Evolutionary conservation across 2,113 vertebrate species (phyloP).

Genomic region (Nanger granti): DNA sequence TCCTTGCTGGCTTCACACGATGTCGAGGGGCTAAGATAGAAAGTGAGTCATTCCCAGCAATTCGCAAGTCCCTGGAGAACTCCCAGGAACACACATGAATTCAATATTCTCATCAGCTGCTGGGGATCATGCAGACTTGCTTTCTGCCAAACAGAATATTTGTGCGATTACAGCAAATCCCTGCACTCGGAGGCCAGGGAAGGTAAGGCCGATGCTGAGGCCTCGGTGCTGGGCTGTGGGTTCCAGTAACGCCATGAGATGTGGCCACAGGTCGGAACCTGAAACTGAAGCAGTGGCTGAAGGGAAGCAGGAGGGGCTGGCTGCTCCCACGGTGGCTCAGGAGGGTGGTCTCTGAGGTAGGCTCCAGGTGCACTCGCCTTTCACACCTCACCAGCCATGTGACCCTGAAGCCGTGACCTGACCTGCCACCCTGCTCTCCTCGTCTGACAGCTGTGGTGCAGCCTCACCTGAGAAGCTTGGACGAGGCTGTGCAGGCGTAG

Average conservation of each 20-base stretch:
- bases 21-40: not conserved
- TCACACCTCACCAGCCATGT: not conserved
- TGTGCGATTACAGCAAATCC: accelerated
- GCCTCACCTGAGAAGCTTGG: not conserved
- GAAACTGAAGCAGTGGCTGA: not conserved
- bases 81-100: not conserved
- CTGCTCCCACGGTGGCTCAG: not conserved
- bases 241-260: not conserved
- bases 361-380: not conserved
- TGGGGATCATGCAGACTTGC: not conserved
- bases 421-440: not conserved
- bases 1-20: accelerated
- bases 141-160: too few relatives aligned
- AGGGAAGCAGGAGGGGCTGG: not conserved
- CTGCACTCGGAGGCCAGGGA: accelerated
- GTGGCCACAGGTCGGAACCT: not conserved
- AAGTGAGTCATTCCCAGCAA: not conserved
- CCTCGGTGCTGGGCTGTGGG: accelerated
- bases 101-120: accelerated
- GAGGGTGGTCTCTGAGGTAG: not conserved
- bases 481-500: accelerated
- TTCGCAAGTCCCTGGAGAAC: not conserved
- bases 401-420: not conserved
- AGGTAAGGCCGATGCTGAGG: not conserved
- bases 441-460: accelerated